Base-by-base conservation (phyloP, 2,797 vertebrate genomes). In the Gouania willdenowi region DNA sequence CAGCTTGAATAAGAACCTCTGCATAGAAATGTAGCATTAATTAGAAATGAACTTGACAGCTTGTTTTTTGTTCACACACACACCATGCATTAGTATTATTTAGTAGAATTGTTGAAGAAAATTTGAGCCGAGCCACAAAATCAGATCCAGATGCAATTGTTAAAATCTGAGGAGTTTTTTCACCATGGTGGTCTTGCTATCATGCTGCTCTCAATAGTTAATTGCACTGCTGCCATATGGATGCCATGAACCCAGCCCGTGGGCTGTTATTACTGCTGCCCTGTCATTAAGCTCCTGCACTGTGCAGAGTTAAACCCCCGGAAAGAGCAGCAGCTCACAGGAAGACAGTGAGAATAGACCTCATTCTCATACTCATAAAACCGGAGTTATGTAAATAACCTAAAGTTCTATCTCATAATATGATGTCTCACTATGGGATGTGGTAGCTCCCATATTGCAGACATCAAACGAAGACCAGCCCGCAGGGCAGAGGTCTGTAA, bases 261-360 rank as follows among this genome's bases (percentile, higher is more conserved):
- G 57, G 73, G 65, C 79, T 78, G 77, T 85, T 83, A 86, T 86
- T 86, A 85, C 67, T 72, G 61, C 62, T 59, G 56, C 77, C 53
- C 69, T 72, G 79, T 85, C 74, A 89, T 88, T 87, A n/a, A 87
- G 71, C 77, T 66, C 40, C 49, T 38, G 53, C 43, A 31, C 45
- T 38, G 51, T 41, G 28, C 43, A 3, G 60, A 61, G 55, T 76
- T 67, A 70, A 70, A 75, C 53, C n/a, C 61, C 66, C 43, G 29
- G 69, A 71, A 75, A 69, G 71, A 72, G 56, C 63, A 43, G 42
- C 50, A 45, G 66, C 56, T 61, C 57, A 48, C 44, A 27, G 26
- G 54, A 55, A 71, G 61, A 82, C 78, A 79, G 77, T 73, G 66
- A 66, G 65, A 54, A 78, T 57, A 71, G n/a, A n/a, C n/a, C n/a